Conservation (phyloP, 2,797 vertebrate genomes). For the Rhinella marina region DNA sequence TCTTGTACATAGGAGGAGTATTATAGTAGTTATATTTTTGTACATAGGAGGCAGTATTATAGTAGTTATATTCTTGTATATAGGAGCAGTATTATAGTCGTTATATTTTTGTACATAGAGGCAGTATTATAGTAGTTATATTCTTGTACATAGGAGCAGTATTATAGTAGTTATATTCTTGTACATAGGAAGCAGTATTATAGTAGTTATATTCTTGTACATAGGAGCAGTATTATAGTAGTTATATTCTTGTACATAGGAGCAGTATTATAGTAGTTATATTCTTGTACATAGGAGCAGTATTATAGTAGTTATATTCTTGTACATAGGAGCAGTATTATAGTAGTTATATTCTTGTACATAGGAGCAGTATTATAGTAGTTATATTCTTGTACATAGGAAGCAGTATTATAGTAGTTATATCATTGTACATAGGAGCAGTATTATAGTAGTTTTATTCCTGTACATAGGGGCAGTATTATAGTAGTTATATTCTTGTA, state of each 20-base stretch:
- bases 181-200: neutral
- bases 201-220: neutral
- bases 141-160: neutral
- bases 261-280: conserved; percentile 2
- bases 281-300: neutral
- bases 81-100: neutral
- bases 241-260: conserved; percentile 7
- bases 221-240: conserved; percentile 1
- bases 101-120: neutral
- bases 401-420: neutral
- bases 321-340: neutral
- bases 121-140: neutral
- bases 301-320: conserved; percentile 10
- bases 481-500: neutral
- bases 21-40: too few species aligned
- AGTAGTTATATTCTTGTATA: too few species aligned
- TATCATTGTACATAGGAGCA: neutral
- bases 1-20: too few species aligned
- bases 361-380: conserved; percentile 3
- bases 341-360: conserved; percentile 9
- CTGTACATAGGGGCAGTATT: neutral
- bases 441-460: conserved; percentile 9
- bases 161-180: conserved; percentile 5
- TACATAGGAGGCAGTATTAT: too few species aligned
- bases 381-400: neutral